These are phyloP conservation scores for Drosophila albomicans DNA, from an alignment of 1,140 invertebrate species.

Conservation along the genomic window DNA sequence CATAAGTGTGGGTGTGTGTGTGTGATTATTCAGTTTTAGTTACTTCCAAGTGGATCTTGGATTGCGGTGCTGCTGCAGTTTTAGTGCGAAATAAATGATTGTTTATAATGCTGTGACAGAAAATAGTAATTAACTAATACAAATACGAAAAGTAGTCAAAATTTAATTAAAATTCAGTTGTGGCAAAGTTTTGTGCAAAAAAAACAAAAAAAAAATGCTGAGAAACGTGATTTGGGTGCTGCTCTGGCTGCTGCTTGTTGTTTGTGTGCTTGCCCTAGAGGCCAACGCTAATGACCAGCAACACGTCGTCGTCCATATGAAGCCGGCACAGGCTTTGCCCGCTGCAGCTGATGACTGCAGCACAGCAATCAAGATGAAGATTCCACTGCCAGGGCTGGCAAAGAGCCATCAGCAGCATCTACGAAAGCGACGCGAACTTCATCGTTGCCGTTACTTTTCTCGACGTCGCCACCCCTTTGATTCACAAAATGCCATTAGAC, in stretches of 20 bases:
- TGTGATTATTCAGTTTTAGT: background rate
- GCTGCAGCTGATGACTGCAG: conserved; percentile 45
- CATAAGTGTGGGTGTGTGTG: background rate
- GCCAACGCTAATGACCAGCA: conserved; percentile 59
- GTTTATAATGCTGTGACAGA: background rate
- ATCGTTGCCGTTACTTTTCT: no score
- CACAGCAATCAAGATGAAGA: conserved; percentile 43
- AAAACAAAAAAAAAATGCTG: conserved; percentile 26
- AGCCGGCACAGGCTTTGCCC: conserved; percentile 18
- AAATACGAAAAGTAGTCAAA: conserved; percentile 23
- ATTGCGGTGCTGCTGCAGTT: background rate
- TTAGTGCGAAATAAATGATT: background rate
- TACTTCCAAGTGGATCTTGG: background rate
- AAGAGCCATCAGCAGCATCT: conserved; percentile 28
- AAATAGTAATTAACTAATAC: conserved; percentile 30
- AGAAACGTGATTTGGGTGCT: background rate
- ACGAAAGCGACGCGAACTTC: conserved; percentile 19
- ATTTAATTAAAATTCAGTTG: conserved; percentile 22
- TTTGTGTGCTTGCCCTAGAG: conserved; percentile 12
- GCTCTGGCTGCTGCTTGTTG: background rate
- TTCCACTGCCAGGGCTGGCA: background rate
- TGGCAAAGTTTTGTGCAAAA: background rate
- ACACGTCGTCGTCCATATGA: conserved; percentile 20
- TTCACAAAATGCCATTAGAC: conserved; percentile 37
- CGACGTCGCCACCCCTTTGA: background rate